These are phyloP conservation scores for Eupithecia subumbrata DNA, from an alignment of 2,888 invertebrate genomes.

Conservation along the genomic window DNA sequence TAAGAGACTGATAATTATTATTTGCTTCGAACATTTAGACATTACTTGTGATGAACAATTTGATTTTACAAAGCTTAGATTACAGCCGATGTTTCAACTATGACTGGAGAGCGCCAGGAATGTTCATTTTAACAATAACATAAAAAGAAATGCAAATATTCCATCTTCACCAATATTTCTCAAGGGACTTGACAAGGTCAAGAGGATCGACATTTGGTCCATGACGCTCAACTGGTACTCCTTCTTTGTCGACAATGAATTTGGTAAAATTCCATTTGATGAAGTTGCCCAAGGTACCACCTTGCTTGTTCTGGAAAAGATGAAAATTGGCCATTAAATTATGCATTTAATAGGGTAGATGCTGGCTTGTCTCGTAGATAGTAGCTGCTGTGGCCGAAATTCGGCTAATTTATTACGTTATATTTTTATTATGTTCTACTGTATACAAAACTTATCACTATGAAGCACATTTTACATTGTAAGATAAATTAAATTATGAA, in stretches of 20 bases:
- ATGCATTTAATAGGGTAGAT: background rate
- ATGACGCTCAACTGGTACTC: constrained; percentile 87
- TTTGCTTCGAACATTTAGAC: background rate
- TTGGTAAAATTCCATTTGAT: constrained; percentile 96
- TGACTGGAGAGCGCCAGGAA: constrained; percentile 32
- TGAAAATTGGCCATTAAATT: background rate
- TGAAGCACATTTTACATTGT: no score
- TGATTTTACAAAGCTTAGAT: background rate
- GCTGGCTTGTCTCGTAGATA: background rate
- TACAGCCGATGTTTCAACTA: background rate
- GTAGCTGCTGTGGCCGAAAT: background rate
- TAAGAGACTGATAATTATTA: background rate
- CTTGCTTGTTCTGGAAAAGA: constrained; percentile 73
- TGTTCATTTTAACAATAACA: constrained; percentile 23
- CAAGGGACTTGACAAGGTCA: constrained; percentile 79
- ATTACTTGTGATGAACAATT: background rate
- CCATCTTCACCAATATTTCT: constrained; percentile 80
- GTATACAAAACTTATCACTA: background rate
- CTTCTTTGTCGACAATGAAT: constrained; percentile 90
- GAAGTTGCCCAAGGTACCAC: constrained; percentile 84
- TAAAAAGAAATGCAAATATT: constrained; percentile 25
- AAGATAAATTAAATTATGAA: no score
- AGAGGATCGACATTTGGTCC: constrained; percentile 85
- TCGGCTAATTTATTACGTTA: no score
- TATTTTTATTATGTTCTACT: no score